phyloP scores from a whole-genome alignment of 2,888 invertebrate genomes.

The Tetranychus piercei region DNA sequence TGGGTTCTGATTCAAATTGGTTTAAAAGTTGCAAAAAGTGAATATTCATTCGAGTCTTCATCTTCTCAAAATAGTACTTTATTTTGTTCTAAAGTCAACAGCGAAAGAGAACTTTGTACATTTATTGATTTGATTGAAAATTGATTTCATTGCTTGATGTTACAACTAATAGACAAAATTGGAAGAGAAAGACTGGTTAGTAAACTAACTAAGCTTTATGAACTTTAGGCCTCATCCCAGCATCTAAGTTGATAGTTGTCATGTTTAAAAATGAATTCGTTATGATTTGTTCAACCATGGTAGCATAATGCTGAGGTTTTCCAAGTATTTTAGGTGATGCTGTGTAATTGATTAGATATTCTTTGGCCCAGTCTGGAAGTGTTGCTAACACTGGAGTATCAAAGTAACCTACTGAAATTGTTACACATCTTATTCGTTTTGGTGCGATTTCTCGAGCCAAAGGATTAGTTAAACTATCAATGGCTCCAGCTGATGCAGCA shows the following conservation, averaged over 20 bases:
- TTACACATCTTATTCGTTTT: slow-evolving; percentile 56
- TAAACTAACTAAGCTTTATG: neutral
- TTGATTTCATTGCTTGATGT: too few species aligned
- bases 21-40: too few species aligned
- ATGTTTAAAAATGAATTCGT: slow-evolving; percentile 79
- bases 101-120: too few species aligned
- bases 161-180: neutral
- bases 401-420: slow-evolving; percentile 66
- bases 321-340: slow-evolving; percentile 71
- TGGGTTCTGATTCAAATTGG: too few species aligned
- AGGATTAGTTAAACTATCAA: slow-evolving; percentile 86
- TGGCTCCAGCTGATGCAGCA: slow-evolving; percentile 76
- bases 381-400: slow-evolving; percentile 58
- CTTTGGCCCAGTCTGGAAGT: slow-evolving; percentile 60
- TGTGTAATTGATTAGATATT: slow-evolving; percentile 47
- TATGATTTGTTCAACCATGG: slow-evolving; percentile 59
- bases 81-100: too few species aligned
- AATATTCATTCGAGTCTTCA: too few species aligned
- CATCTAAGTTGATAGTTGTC: slow-evolving; percentile 68
- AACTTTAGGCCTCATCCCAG: slow-evolving; percentile 41
- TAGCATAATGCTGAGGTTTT: slow-evolving; percentile 66
- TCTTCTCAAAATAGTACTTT: too few species aligned
- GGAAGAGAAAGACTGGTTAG: neutral
- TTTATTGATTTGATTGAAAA: too few species aligned
- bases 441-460: slow-evolving; percentile 71